Base-by-base conservation (phyloP, 2,888 invertebrate genomes). In the Eustalomyia histrio region DNA sequence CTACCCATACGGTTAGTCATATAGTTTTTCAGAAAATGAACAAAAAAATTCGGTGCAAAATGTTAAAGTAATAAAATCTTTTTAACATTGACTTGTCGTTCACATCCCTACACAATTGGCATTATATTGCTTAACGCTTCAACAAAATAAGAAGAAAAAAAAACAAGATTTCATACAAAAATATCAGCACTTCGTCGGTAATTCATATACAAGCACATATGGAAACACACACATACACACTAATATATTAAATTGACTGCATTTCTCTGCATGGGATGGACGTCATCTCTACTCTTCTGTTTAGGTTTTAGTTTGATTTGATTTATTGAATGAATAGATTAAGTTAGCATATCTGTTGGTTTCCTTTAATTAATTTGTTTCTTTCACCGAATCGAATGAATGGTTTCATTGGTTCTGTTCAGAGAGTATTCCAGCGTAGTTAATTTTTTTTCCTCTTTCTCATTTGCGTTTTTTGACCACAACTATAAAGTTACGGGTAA, bases 361-460 rank as follows among this genome's bases (percentile, higher is more conserved):
- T 81, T 88, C 84, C 87, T 88, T 88, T 88, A 88, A 88, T 89
- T 88, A 88, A 88, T 88, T 88, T 89, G 88, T 89, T 88, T 87
- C 87, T 85, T 85, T 86, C 85, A 85, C 87, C 88, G 86, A 87
- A 87, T 86, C 86, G 87, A 88, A 86, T 87, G 85, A 83, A 79
- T 65, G 60, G 53, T 53, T 72, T 65, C 71, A 76, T 60, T 57
- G 73, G 67, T 67, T 63, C 79, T 47, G 55, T 67, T 72, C 43
- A 29, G 29, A n/a, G n/a, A 2, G n/a, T n/a, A n/a, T 47, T 47
- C 43, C 43, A 14, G 43, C 4, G 12, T 53, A 55, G 24, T 78
- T 63, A 16, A 43, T 43, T 33, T 33, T 50, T 39, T 64, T 21
- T 43, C 21, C 29, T 55, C 14, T 68, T 10, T 24, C 8, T 43